Base-by-base conservation (phyloP, 2,888 invertebrate genomes). In the Lymantria dispar region DNA sequence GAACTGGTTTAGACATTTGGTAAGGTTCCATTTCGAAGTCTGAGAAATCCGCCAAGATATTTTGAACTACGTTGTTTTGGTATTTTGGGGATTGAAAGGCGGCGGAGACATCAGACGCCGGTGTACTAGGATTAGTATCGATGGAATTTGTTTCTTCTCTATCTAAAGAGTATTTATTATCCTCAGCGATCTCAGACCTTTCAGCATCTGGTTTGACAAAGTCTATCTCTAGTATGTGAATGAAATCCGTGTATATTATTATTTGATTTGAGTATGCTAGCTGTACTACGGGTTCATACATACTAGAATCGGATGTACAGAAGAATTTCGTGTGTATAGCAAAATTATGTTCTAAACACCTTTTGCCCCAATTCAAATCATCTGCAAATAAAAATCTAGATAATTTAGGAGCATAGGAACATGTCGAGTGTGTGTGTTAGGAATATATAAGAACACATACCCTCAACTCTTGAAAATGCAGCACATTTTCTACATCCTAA, bases 261-360 rank as follows among this genome's bases (percentile, higher is more conserved):
- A 96, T 95, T 66, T 95, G 94, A 67, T 95, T 94, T 46, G 94
- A 94, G 70, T 94, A 94, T 8, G 94, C 94, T 43, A 95, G 85
- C 72, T 95, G 94, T 3, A 94, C 93, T 8, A 93, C 93, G 0
- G 95, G 94, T 66, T 94, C 94, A 70, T 96, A 96, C 80, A 93
- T 92, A 29, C 96, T 97, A 69, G 95, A 96, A 45, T 97, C 96
- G 42, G 96, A 94, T n/a, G 96, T 96, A 67, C 97, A 95, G 76
- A 97, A 96, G 80, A 98, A 97, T 77, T 96, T 96, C 64, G 97
- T 97, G 84, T 98, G 98, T 60, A 98, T 94, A 43, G 98, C 97
- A 66, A 98, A 95, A 75, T 98, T 97, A 80, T 98, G 98, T 74
- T 95, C 95, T 51, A 97, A 88, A 78, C 98, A 98, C 65, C 95